A percentile compares a stretch with the other conserved stretches of the same genome.
These are phyloP conservation scores for Sciurus vulgaris DNA, from an alignment of 2,797 vertebrate genomes.

Conservation along the genomic window DNA sequence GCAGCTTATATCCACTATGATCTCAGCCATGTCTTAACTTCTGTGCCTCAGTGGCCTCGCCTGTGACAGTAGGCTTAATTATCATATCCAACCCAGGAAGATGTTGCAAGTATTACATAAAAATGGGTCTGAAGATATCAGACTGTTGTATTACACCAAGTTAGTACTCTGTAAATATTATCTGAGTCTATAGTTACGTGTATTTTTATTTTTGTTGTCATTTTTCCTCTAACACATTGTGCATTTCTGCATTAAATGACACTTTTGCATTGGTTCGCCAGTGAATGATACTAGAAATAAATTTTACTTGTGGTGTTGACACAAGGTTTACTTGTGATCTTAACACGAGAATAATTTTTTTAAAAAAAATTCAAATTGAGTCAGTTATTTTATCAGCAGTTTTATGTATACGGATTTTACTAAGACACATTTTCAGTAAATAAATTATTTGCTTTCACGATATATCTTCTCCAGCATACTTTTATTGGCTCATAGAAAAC, in stretches of 20 bases:
- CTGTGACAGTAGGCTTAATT: not conserved
- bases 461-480: not conserved
- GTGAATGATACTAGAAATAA: not conserved
- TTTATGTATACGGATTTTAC: not conserved
- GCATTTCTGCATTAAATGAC: not conserved
- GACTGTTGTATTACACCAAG: not conserved
- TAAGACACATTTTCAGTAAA: not conserved
- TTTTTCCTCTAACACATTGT: not conserved
- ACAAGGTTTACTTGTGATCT: not conserved
- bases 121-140: not conserved
- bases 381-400: not conserved
- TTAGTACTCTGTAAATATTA: not conserved
- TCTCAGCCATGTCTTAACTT: not conserved
- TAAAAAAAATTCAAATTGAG: not conserved
- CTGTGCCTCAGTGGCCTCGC: not conserved
- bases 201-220: not conserved
- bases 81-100: not conserved
- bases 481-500: slow-evolving; percentile 9
- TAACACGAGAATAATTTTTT: not conserved
- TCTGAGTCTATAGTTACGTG: too few species aligned
- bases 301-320: not conserved
- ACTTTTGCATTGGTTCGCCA: not conserved
- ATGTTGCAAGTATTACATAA: not conserved
- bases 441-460: slow-evolving; percentile 1
- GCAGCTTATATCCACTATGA: not conserved